Percentiles rank a stretch among this genome's conserved stretches.
Evolutionary conservation across 1,140 invertebrate species (phyloP).

Genomic region (Whitmania pigra): DNA sequence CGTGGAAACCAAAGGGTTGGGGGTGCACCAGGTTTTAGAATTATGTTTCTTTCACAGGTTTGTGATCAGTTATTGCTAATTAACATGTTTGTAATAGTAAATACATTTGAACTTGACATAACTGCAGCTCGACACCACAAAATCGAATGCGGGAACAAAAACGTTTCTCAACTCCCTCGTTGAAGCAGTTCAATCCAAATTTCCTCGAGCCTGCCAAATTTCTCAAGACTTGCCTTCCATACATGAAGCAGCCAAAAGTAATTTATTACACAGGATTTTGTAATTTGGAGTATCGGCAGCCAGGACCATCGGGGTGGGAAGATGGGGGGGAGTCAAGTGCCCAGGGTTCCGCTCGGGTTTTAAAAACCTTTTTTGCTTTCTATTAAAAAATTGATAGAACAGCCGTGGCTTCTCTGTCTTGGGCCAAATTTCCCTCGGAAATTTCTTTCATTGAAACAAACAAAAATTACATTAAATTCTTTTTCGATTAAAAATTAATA

Average conservation of each 20-base stretch:
- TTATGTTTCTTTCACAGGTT: constrained; percentile 37
- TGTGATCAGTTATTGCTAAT: not conserved
- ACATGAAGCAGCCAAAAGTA: constrained; percentile 35
- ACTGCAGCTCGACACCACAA: constrained; percentile 38
- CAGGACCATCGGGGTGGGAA: too few relatives aligned
- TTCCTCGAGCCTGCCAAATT: constrained; percentile 33
- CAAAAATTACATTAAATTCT: too few relatives aligned
- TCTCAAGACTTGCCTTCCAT: constrained; percentile 34
- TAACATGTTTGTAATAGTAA: not conserved
- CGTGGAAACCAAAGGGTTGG: constrained; percentile 37
- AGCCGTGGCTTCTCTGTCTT: too few relatives aligned
- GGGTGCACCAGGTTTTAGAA: constrained; percentile 38
- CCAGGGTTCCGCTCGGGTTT: too few relatives aligned
- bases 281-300: not conserved
- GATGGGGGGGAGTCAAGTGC: too few relatives aligned
- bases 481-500: too few relatives aligned
- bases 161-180: constrained; percentile 39
- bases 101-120: not conserved
- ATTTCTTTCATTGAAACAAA: too few relatives aligned
- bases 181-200: constrained; percentile 34
- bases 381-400: too few relatives aligned
- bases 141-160: constrained; percentile 36
- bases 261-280: constrained; percentile 9
- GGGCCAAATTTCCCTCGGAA: too few relatives aligned
- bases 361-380: too few relatives aligned